phyloP scores from a whole-genome alignment of 2,113 vertebrate genomes.

The Anser brachyrhynchus region DNA sequence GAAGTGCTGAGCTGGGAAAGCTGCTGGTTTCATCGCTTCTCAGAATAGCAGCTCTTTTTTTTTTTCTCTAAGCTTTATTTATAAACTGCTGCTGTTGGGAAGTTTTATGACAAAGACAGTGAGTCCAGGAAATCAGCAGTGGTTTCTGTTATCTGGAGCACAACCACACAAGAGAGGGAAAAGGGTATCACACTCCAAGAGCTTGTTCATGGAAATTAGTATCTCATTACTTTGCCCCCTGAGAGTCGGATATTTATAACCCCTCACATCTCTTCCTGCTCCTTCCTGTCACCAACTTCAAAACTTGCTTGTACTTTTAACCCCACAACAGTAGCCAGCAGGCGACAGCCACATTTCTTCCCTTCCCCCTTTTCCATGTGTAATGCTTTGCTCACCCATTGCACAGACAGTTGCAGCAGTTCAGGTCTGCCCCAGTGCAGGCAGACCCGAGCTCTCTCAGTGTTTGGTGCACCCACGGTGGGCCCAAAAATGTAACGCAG shows the following conservation, averaged over 20 bases:
- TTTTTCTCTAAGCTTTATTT: conserved; percentile 26
- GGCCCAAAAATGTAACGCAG: neutral
- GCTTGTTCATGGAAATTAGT: conserved; percentile 44
- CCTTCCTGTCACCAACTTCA: conserved; percentile 29
- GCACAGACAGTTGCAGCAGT: neutral
- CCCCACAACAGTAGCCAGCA: neutral
- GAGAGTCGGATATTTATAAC: conserved; percentile 52
- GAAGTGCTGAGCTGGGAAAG: conserved; percentile 4
- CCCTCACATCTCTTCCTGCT: conserved; percentile 44
- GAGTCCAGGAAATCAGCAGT: conserved; percentile 58
- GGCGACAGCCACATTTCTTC: neutral
- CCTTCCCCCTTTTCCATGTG: neutral
- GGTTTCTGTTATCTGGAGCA: conserved; percentile 66
- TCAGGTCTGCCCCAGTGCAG: neutral
- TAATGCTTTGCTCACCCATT: neutral
- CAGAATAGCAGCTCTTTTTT: conserved; percentile 35
- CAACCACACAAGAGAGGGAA: conserved; percentile 33
- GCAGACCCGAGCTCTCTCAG: accelerated
- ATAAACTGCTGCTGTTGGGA: conserved; percentile 51
- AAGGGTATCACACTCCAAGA: conserved; percentile 17
- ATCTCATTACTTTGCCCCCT: conserved; percentile 24
- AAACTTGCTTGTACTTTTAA: neutral
- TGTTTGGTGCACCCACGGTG: accelerated
- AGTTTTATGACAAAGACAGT: conserved; percentile 36
- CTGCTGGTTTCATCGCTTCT: neutral